A percentile compares a stretch with the other conserved stretches of the same genome.
Evolutionary conservation across 2,888 invertebrate genomes (phyloP).

Genomic region (Gastracanthus pulcherrimus): DNA sequence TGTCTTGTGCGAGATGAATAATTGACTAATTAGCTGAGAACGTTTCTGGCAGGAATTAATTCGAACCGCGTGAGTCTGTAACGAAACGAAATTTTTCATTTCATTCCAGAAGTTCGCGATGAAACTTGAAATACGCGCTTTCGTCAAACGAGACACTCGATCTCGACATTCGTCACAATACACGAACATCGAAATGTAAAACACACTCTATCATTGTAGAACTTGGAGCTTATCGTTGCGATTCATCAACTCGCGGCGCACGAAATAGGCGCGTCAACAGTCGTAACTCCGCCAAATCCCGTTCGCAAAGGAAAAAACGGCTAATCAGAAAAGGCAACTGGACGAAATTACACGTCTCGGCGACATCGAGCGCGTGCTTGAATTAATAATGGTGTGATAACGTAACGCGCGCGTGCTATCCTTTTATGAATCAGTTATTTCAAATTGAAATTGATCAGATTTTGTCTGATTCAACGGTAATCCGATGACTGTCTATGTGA

Average conservation of each 20-base stretch:
- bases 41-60: background rate
- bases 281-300: background rate
- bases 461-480: too few relatives aligned
- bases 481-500: too few relatives aligned
- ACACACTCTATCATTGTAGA: background rate
- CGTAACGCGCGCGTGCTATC: too few relatives aligned
- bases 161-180: background rate
- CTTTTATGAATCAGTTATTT: background rate
- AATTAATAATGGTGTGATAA: background rate
- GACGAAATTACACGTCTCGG: constrained; percentile 2
- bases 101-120: too few relatives aligned
- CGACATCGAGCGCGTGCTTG: constrained; percentile 24
- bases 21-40: constrained; percentile 4
- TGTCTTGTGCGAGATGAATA: constrained; percentile 1
- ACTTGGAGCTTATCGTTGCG: background rate
- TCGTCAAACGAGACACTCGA: background rate
- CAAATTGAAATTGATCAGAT: too few relatives aligned
- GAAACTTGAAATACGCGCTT: background rate
- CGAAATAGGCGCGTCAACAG: background rate
- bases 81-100: background rate
- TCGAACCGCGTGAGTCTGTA: too few relatives aligned
- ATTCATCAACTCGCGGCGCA: background rate
- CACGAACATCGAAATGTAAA: background rate
- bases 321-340: constrained; percentile 14
- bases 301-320: background rate